Base-by-base conservation (phyloP, 2,888 invertebrate genomes). In the Corbicula japonica region DNA sequence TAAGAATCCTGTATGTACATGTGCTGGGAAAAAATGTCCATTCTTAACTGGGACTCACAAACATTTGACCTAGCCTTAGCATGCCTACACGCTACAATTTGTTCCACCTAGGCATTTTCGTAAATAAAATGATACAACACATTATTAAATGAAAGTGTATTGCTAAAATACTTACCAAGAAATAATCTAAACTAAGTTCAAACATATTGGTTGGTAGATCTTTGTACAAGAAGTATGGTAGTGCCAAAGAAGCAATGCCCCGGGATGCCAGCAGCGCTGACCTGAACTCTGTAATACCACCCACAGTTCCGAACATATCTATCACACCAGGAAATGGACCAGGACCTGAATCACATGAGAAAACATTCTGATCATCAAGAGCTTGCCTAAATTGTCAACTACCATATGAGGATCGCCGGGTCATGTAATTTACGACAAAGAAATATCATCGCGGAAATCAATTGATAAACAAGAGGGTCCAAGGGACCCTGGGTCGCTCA, bases 301-400 rank as follows among this genome's bases (percentile, higher is more conserved):
- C 92, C 2, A 85, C 88, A 21, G 86, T 80, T 0, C 92, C 92
- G 80, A 89, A 92, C 82, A 92, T 62, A 69, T 92, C 92, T 58
- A 92, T 87, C 0, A 92, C 86, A 5, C 88, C 91, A 10, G 90
- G 90, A 62, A 86, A 89, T 30, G 89, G 88, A 6, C 91, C 91
- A 0, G 75, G 62, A 26, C 89, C 89, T 87, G 72, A n/a, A n/a
- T n/a, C n/a, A n/a, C n/a, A n/a, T n/a, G n/a, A n/a, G n/a, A n/a
- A n/a, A n/a, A n/a, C n/a, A n/a, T n/a, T n/a, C n/a, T n/a, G n/a
- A n/a, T n/a, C n/a, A n/a, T n/a, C n/a, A n/a, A n/a, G n/a, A n/a
- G n/a, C n/a, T n/a, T n/a, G n/a, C n/a, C n/a, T 18, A 38, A 38
- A 18, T 8, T 18, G 15, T 12, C 18, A 38, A 18, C 10, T 12